phyloP scores from a whole-genome alignment of 2,113 vertebrate genomes.

The Talpa occidentalis region DNA sequence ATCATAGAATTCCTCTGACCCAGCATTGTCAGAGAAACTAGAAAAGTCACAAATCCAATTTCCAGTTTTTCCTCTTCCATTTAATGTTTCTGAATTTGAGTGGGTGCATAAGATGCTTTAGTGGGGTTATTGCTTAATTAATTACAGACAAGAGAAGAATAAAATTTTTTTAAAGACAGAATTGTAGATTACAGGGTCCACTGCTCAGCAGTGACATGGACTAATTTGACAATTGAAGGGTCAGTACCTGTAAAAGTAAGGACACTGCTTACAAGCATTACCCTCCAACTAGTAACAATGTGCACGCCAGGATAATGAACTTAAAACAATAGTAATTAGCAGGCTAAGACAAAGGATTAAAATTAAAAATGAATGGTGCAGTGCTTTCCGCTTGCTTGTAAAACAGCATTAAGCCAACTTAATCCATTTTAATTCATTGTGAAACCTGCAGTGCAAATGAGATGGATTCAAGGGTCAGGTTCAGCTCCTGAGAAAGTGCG shows the following conservation, averaged over 20 bases:
- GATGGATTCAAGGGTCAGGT: slow-evolving; percentile 87
- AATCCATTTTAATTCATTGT: slow-evolving; percentile 87
- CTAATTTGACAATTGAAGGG: slow-evolving; percentile 90
- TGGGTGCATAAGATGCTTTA: background rate
- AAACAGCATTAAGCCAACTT: slow-evolving; percentile 91
- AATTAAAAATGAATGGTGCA: slow-evolving; percentile 86
- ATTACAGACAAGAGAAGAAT: slow-evolving; percentile 56
- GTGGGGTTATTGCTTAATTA: slow-evolving; percentile 68
- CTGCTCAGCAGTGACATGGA: slow-evolving; percentile 85
- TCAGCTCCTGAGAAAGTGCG: slow-evolving; percentile 92
- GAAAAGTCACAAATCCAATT: background rate
- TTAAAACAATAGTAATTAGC: slow-evolving; percentile 99
- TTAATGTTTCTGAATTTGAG: slow-evolving; percentile 65
- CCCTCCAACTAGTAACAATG: slow-evolving; percentile 89
- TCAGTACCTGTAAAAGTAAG: slow-evolving; percentile 90
- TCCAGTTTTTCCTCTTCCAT: background rate
- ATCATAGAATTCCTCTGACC: background rate
- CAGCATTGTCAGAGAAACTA: background rate
- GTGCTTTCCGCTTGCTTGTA: slow-evolving; percentile 87
- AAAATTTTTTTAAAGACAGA: slow-evolving; percentile 73
- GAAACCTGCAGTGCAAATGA: slow-evolving; percentile 81
- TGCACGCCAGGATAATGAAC: slow-evolving; percentile 94
- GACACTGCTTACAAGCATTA: slow-evolving; percentile 90
- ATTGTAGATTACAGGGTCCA: slow-evolving; percentile 64
- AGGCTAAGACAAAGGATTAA: slow-evolving; percentile 94